These are phyloP conservation scores for Acinonyx jubatus DNA, from an alignment of 2,113 vertebrate species.

Conservation along the genomic window DNA sequence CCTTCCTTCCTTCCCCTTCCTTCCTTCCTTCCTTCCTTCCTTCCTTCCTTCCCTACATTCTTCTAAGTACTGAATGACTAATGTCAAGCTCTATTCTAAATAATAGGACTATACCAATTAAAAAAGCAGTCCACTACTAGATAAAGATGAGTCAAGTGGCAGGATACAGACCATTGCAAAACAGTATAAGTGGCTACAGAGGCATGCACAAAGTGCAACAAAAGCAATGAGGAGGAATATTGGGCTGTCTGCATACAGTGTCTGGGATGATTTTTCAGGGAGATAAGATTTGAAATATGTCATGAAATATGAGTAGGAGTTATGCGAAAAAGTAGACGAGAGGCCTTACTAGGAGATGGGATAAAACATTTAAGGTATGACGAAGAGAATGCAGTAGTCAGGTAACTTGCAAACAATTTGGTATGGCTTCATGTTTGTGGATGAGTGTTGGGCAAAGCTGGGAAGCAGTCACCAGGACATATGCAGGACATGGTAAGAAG, in stretches of 20 bases:
- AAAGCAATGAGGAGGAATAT: background rate
- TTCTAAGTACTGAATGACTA: background rate
- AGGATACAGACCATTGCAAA: background rate
- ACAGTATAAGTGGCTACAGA: background rate
- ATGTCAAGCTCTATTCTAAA: background rate
- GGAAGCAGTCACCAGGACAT: background rate
- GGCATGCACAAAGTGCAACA: background rate
- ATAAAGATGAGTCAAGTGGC: background rate
- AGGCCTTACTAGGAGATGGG: background rate
- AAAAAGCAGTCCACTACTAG: background rate
- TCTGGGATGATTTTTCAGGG: background rate
- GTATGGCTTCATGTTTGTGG: background rate
- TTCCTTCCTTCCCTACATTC: background rate
- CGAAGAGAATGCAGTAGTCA: background rate
- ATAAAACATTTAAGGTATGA: background rate
- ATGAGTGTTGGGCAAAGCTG: background rate
- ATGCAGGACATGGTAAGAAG: background rate
- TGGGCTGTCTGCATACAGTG: background rate
- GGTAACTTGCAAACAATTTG: background rate
- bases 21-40: too few relatives aligned
- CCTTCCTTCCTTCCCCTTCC: accelerated
- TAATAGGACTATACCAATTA: background rate
- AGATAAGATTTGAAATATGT: background rate
- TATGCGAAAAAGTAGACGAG: background rate
- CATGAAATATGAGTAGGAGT: background rate